A percentile compares a stretch with the other conserved stretches of the same genome.
Conservation (phyloP, 2,113 vertebrate species). For the Formicarius rufipectus region DNA sequence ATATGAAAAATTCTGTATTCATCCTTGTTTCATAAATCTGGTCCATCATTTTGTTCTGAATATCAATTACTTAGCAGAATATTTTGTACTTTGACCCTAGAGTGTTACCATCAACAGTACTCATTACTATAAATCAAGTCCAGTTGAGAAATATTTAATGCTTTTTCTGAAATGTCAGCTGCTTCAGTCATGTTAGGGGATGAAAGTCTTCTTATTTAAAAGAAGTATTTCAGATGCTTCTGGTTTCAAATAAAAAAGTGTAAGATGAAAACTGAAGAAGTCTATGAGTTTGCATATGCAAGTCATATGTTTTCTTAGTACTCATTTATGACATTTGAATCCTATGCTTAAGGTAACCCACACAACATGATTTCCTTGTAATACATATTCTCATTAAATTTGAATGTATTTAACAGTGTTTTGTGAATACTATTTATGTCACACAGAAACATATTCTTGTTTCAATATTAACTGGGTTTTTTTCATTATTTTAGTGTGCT, state of each 20-base stretch:
- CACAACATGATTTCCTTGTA: not conserved
- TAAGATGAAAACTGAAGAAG: not conserved
- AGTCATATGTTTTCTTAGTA: not conserved
- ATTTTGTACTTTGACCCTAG: not conserved
- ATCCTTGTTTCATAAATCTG: not conserved
- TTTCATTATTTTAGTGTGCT: not conserved
- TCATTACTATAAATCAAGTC: not conserved
- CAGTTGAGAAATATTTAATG: not conserved
- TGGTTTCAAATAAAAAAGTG: not conserved
- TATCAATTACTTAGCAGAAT: not conserved
- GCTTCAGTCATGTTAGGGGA: not conserved
- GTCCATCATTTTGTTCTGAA: not conserved
- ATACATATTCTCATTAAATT: not conserved
- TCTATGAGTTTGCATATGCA: not conserved
- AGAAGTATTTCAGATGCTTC: not conserved
- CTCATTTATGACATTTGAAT: not conserved
- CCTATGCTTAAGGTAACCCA: not conserved
- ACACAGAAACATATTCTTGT: not conserved
- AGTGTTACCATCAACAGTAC: not conserved
- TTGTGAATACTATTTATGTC: not conserved
- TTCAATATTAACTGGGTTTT: not conserved
- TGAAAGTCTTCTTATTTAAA: not conserved
- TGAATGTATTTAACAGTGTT: not conserved
- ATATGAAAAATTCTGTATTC: not conserved
- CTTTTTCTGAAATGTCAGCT: not conserved